Percentiles rank a stretch among this genome's conserved stretches.
These are phyloP conservation scores for Jacana jacana DNA, from an alignment of 2,113 vertebrate genomes.

Conservation along the genomic window DNA sequence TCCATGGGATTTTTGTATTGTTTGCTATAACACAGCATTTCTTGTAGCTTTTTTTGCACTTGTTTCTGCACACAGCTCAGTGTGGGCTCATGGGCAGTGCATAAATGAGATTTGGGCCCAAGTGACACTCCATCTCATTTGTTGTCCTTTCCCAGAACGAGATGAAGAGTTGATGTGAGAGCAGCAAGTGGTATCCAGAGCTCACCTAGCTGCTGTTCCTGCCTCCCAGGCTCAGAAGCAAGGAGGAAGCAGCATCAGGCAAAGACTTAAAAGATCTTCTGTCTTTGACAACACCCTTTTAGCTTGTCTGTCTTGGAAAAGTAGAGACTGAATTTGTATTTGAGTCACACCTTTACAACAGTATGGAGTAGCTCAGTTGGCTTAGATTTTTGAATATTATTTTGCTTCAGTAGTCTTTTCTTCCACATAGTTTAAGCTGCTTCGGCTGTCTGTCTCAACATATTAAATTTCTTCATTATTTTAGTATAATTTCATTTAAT, in stretches of 20 bases:
- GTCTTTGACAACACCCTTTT: background rate
- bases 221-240: background rate
- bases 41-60: background rate
- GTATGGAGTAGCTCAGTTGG: background rate
- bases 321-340: background rate
- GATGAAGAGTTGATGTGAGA: background rate
- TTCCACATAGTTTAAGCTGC: background rate
- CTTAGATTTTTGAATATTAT: background rate
- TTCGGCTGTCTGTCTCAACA: background rate
- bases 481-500: background rate
- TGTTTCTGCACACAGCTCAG: background rate
- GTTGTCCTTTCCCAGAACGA: background rate
- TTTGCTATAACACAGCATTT: background rate
- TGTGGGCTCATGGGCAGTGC: too few species aligned
- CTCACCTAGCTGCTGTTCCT: background rate
- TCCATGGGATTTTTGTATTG: background rate
- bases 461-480: background rate
- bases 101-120: background rate
- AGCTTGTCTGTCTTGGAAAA: background rate
- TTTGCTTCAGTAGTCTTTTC: background rate
- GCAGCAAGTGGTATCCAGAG: background rate
- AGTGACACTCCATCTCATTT: background rate
- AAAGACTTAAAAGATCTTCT: background rate
- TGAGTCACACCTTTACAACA: background rate
- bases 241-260: background rate